Base-by-base conservation (phyloP, 2,113 vertebrate genomes). In the Alligator sinensis region DNA sequence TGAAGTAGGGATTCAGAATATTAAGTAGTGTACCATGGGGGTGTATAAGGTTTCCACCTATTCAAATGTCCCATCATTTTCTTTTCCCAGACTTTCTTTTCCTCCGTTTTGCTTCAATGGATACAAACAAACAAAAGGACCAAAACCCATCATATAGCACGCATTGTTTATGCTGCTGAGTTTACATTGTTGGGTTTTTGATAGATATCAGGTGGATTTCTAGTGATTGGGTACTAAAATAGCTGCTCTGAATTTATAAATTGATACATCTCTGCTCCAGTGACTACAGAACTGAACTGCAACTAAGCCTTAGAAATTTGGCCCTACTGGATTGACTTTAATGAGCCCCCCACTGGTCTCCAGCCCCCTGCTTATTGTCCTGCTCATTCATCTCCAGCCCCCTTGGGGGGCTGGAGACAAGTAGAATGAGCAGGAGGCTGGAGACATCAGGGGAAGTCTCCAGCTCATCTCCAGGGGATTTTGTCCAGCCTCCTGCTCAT, bases 11-110 rank as follows among this genome's bases (percentile, higher is more conserved):
- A 89, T 95, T 93, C 80, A 87, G 96, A 96, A 94, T 96, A 93
- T 96, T 96, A 96, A 96, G 76, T 34, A 92, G 77, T 93, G 92
- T 0, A 0, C 84, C 92, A 84, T 77, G 87, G 93, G 86, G 94
- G n/a, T 96, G 95, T 96, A 79, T 84, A 87, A 63, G 80, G 91
- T 95, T 96, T 97, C 94, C 95, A 94, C 96, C 94, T 95, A 84
- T 70, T 84, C 93, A 84, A 75, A 87, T 89, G 63, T 64, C 38
- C 90, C 64, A 84, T 86, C 17, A 95, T 94, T 97, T 96, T 94
- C 61, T 93, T 84, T 54, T 47, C 38, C 38, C 38, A 47, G 38
- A 47, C 30, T 61, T 92, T 88, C n/a, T 96, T 91, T 90, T 64
- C 55, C 84, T 85, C 79, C 61, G 54, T 94, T 95, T 92, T 96